A percentile compares a stretch with the other conserved stretches of the same genome.
phyloP scores from a whole-genome alignment of 2,888 invertebrate species.

The Sylvicola cinctus region DNA sequence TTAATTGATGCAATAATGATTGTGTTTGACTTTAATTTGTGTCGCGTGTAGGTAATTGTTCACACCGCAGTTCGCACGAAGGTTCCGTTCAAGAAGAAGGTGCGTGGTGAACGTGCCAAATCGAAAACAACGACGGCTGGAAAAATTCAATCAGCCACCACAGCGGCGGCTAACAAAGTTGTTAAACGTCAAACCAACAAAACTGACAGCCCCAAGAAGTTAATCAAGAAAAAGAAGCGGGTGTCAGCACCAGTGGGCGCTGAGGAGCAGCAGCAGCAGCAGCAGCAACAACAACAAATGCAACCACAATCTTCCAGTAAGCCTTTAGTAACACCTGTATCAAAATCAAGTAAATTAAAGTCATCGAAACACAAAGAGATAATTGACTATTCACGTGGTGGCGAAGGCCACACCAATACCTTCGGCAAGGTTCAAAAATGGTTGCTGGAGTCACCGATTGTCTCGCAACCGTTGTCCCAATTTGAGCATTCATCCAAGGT shows the following conservation, averaged over 20 bases:
- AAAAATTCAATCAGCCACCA: slow-evolving; percentile 10
- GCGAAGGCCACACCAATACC: slow-evolving; percentile 25
- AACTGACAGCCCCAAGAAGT: slow-evolving; percentile 18
- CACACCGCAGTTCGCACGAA: slow-evolving; percentile 75
- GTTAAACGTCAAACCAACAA: slow-evolving; percentile 5
- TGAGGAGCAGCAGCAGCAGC: slow-evolving; percentile 34
- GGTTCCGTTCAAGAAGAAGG: slow-evolving; percentile 70
- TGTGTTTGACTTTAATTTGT: background rate
- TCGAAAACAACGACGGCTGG: background rate
- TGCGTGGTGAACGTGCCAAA: slow-evolving; percentile 25
- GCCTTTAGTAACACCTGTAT: slow-evolving; percentile 8
- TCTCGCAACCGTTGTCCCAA: slow-evolving; percentile 21
- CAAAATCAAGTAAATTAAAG: slow-evolving; percentile 24
- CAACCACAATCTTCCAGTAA: no score
- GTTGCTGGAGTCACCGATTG: slow-evolving; percentile 50
- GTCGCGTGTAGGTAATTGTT: slow-evolving; percentile 36
- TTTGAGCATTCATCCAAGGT: slow-evolving; percentile 24
- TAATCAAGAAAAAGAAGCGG: slow-evolving; percentile 25
- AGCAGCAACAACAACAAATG: slow-evolving; percentile 12
- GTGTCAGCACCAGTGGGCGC: slow-evolving; percentile 27
- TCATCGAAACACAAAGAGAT: slow-evolving; percentile 39
- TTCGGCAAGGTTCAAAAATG: slow-evolving; percentile 70
- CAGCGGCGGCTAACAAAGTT: slow-evolving; percentile 15
- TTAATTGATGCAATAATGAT: no score
- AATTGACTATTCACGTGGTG: slow-evolving; percentile 43